Evolutionary conservation across 2,113 vertebrate genomes (phyloP).

Genomic region (Sinocyclocheilus anophthalmus): DNA sequence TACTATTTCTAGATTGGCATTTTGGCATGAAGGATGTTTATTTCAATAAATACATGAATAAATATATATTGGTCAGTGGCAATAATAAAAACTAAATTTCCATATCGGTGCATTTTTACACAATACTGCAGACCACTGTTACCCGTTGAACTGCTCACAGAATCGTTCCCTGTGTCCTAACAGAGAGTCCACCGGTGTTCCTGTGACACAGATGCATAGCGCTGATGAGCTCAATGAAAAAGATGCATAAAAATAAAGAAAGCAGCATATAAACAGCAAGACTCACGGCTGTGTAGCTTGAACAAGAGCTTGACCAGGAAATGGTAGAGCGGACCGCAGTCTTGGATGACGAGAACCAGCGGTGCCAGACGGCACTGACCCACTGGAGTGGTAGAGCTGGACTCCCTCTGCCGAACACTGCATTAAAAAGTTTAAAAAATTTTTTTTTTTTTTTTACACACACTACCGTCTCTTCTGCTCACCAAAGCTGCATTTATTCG

Average conservation of each 20-base stretch:
- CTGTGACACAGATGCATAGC: constrained; percentile 65
- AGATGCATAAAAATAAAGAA: background rate
- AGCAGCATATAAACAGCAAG: background rate
- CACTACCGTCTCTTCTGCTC: background rate
- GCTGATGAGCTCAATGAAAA: background rate
- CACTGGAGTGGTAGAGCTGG: constrained; percentile 85
- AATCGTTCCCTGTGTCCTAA: constrained; percentile 94
- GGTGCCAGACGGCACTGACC: constrained; percentile 94
- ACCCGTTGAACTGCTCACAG: constrained; percentile 91
- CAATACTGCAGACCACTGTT: background rate
- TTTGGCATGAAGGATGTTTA: background rate
- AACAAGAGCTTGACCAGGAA: constrained; percentile 91
- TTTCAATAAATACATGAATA: background rate
- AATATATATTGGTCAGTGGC: background rate
- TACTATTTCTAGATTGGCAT: no score
- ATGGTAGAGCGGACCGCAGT: constrained; percentile 96
- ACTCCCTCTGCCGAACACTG: constrained; percentile 93
- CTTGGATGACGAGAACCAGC: constrained; percentile 92
- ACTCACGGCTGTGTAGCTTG: constrained; percentile 94
- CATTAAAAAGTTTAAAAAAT: background rate
- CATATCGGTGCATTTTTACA: background rate
- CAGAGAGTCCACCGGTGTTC: constrained; percentile 86
- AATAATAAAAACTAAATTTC: background rate
- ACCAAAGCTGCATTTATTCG: background rate
- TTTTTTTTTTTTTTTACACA: background rate